These are phyloP conservation scores for Barypeithes pellucidus DNA, from an alignment of 2,888 invertebrate species.

Conservation along the genomic window DNA sequence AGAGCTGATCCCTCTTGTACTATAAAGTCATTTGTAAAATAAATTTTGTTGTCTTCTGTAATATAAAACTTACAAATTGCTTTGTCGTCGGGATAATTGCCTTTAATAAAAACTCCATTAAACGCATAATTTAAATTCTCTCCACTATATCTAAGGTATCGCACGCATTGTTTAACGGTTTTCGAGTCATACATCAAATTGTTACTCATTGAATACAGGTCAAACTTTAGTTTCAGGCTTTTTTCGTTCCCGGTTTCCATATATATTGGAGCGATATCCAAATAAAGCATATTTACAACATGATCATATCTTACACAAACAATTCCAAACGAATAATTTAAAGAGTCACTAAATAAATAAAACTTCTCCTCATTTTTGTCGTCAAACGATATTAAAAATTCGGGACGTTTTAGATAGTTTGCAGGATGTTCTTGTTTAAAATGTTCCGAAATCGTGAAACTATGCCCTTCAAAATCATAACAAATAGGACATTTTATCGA, in stretches of 20 bases:
- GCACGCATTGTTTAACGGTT: not conserved
- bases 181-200: not conserved
- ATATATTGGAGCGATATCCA: not conserved
- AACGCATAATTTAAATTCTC: too few relatives aligned
- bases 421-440: not conserved
- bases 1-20: too few relatives aligned
- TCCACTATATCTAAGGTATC: too few relatives aligned
- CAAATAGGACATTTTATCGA: constrained; percentile 16
- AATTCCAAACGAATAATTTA: not conserved
- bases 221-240: not conserved
- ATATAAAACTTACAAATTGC: constrained; percentile 7
- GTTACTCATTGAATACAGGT: not conserved
- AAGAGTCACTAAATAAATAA: not conserved
- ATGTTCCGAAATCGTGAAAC: not conserved
- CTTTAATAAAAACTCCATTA: too few relatives aligned
- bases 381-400: not conserved
- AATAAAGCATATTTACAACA: not conserved
- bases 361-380: constrained; percentile 14
- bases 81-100: not conserved
- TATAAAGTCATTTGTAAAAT: not conserved
- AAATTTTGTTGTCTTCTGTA: not conserved
- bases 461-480: constrained; percentile 5
- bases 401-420: not conserved
- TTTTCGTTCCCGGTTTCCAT: not conserved
- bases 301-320: not conserved